A percentile compares a stretch with the other conserved stretches of the same genome.
These are phyloP conservation scores for Acanthurus tractus DNA, from an alignment of 2,797 vertebrate species.

Conservation along the genomic window DNA sequence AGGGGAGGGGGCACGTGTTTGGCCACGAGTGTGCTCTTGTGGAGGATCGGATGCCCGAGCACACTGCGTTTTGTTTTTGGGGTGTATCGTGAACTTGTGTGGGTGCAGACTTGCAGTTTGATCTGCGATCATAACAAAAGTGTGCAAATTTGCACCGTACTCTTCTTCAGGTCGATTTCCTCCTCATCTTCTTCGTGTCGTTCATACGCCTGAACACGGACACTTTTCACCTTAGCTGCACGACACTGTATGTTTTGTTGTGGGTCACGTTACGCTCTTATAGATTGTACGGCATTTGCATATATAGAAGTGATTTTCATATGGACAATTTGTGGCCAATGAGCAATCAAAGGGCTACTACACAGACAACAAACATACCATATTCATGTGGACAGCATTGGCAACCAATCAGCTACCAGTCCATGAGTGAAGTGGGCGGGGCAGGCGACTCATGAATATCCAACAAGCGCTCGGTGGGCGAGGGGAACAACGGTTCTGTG, in stretches of 20 bases:
- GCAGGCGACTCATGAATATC: conserved; percentile 61
- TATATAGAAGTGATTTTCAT: neutral
- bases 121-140: neutral
- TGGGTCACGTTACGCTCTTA: no score
- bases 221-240: neutral
- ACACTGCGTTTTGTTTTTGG: neutral
- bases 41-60: neutral
- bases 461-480: conserved; percentile 46
- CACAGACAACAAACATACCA: neutral
- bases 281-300: neutral
- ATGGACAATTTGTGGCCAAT: conserved; percentile 21
- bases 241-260: neutral
- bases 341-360: neutral
- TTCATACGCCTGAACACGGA: neutral
- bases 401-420: conserved; percentile 70
- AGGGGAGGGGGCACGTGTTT: conserved; percentile 74
- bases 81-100: neutral
- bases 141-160: neutral
- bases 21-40: conserved; percentile 64
- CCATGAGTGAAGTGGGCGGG: conserved; percentile 53
- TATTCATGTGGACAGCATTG: conserved; percentile 1
- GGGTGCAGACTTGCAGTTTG: neutral
- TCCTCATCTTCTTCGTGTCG: no score
- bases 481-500: conserved; percentile 29
- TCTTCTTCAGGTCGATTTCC: neutral